These are phyloP conservation scores for Aviceda subcristata DNA, from an alignment of 2,113 vertebrate genomes.

Conservation along the genomic window DNA sequence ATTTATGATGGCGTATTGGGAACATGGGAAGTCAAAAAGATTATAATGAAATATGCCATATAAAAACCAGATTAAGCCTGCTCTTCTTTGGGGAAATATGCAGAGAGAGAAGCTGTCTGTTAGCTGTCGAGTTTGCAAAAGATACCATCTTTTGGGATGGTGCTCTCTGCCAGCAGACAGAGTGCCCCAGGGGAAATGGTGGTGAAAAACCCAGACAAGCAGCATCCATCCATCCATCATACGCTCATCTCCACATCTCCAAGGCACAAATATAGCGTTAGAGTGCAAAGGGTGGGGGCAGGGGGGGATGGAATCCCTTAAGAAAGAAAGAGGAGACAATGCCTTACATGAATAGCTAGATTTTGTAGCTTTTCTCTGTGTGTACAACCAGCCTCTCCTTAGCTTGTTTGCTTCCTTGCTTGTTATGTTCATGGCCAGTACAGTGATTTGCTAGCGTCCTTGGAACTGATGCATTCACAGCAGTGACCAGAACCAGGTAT, in stretches of 20 bases:
- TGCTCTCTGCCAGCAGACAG: slow-evolving; percentile 80
- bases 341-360: background rate
- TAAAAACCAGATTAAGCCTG: slow-evolving; percentile 78
- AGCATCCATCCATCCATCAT: slow-evolving; percentile 81
- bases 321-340: slow-evolving; percentile 35
- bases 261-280: slow-evolving; percentile 68
- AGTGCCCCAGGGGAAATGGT: slow-evolving; percentile 76
- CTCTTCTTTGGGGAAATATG: slow-evolving; percentile 81
- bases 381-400: background rate
- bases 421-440: background rate
- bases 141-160: slow-evolving; percentile 81
- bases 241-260: slow-evolving; percentile 62
- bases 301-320: slow-evolving; percentile 53
- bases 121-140: slow-evolving; percentile 82
- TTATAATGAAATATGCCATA: slow-evolving; percentile 80
- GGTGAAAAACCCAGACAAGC: slow-evolving; percentile 79
- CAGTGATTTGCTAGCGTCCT: background rate
- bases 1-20: slow-evolving; percentile 62
- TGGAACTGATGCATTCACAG: background rate
- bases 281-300: slow-evolving; percentile 50
- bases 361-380: background rate
- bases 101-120: slow-evolving; percentile 79
- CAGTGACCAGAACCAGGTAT: background rate
- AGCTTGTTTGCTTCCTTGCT: background rate
- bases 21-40: slow-evolving; percentile 72